Conservation (phyloP, 2,888 invertebrate species). For the Nysson spinosus region DNA sequence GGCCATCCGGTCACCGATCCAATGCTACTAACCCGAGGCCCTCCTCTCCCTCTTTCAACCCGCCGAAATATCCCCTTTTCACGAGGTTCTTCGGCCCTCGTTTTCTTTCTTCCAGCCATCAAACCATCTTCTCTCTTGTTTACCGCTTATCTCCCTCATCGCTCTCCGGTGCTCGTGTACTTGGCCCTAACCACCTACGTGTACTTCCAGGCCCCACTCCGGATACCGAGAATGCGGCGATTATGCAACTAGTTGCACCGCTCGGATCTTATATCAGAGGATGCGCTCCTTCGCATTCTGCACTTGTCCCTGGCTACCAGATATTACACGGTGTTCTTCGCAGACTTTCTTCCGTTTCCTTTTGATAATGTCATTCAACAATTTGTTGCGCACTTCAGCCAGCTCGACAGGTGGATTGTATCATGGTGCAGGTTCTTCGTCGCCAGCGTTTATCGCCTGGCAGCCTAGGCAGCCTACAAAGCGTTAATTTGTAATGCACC, state of each 20-base stretch:
- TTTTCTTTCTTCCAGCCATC: slow-evolving; percentile 14
- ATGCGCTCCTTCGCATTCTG: slow-evolving; percentile 16
- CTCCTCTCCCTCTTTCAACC: slow-evolving; percentile 17
- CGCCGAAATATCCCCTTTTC: slow-evolving; percentile 17
- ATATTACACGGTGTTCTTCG: neutral
- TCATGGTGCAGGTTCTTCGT: too few relatives aligned
- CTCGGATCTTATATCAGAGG: slow-evolving; percentile 36
- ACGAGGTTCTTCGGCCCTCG: slow-evolving; percentile 14
- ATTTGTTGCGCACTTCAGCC: too few relatives aligned
- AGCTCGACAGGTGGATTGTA: too few relatives aligned
- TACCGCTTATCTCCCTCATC: slow-evolving; percentile 32
- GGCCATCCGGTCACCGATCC: slow-evolving; percentile 75
- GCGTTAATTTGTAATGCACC: too few relatives aligned
- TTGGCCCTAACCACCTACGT: slow-evolving; percentile 44
- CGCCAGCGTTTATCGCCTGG: too few relatives aligned
- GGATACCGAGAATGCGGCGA: slow-evolving; percentile 64
- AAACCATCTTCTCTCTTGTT: slow-evolving; percentile 4
- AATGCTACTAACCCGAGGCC: slow-evolving; percentile 67
- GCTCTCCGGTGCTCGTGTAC: slow-evolving; percentile 20
- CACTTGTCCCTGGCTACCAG: neutral
- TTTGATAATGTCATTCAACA: too few relatives aligned
- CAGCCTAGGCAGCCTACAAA: too few relatives aligned
- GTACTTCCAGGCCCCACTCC: slow-evolving; percentile 45
- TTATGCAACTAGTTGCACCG: slow-evolving; percentile 68
- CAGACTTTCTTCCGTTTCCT: neutral